Percentiles rank a stretch among this genome's conserved stretches.
phyloP scores from a whole-genome alignment of 1,140 invertebrate genomes.

The Drosophila hydei region DNA sequence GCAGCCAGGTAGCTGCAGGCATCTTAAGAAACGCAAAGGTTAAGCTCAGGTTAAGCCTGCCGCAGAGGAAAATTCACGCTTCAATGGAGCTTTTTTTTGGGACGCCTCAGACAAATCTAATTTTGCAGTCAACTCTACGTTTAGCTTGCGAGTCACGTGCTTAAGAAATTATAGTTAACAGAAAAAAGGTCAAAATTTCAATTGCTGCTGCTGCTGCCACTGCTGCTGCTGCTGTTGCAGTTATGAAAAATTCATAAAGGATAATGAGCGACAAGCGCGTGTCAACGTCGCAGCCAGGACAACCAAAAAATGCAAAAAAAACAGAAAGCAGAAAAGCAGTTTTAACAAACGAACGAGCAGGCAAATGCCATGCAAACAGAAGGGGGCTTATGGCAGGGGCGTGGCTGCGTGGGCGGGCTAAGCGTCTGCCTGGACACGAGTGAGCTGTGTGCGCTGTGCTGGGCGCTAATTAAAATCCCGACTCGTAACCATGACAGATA shows the following conservation, averaged over 20 bases:
- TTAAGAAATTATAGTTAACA: constrained; percentile 61
- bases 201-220: constrained; percentile 39
- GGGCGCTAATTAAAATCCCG: constrained; percentile 73
- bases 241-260: constrained; percentile 82
- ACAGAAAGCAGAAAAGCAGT: constrained; percentile 33
- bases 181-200: constrained; percentile 64
- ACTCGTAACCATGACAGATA: constrained; percentile 72
- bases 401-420: constrained; percentile 1
- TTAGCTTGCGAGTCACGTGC: constrained; percentile 74
- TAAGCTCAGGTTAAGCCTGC: constrained; percentile 56
- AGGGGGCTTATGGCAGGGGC: background rate
- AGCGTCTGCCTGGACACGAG: constrained; percentile 53
- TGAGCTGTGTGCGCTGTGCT: constrained; percentile 17
- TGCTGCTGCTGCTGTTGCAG: constrained; percentile 52
- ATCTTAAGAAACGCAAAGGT: constrained; percentile 41
- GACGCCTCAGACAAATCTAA: constrained; percentile 58
- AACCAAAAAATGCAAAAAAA: constrained; percentile 29
- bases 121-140: constrained; percentile 54
- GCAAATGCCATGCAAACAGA: constrained; percentile 61
- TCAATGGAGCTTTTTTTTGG: constrained; percentile 57
- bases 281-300: constrained; percentile 62
- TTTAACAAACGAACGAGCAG: constrained; percentile 73
- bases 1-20: constrained; percentile 35
- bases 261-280: constrained; percentile 81
- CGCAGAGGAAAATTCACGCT: constrained; percentile 35